phyloP scores from a whole-genome alignment of 2,113 vertebrate genomes.

The Steatornis caripensis region DNA sequence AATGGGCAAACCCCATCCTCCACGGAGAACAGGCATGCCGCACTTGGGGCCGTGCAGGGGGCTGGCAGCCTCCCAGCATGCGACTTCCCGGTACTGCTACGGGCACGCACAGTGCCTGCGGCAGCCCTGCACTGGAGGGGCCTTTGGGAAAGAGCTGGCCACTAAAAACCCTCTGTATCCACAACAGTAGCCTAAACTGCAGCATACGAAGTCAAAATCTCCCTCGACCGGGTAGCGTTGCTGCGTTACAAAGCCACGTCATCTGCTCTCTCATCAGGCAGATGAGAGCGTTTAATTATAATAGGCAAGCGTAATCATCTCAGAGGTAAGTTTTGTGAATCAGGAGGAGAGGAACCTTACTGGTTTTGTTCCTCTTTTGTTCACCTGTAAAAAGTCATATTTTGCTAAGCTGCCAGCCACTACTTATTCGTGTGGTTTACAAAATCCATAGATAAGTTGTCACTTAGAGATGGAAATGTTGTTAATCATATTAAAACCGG shows the following conservation, averaged over 20 bases:
- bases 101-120: fast-evolving
- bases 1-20: neutral
- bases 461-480: neutral
- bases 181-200: neutral
- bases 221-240: fast-evolving
- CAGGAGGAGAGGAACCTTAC: neutral
- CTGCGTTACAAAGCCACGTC: neutral
- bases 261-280: neutral
- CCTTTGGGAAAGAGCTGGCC: neutral
- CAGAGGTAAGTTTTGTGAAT: neutral
- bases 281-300: neutral
- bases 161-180: neutral
- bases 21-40: fast-evolving
- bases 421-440: neutral
- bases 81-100: fast-evolving
- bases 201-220: neutral
- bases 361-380: neutral
- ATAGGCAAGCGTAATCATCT: neutral
- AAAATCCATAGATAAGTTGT: neutral
- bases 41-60: fast-evolving
- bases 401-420: neutral
- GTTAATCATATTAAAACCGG: neutral
- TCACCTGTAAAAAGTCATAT: neutral
- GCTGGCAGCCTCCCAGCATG: neutral
- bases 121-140: neutral